phyloP scores from a whole-genome alignment of 2,797 vertebrate genomes.

The Liasis olivaceus region DNA sequence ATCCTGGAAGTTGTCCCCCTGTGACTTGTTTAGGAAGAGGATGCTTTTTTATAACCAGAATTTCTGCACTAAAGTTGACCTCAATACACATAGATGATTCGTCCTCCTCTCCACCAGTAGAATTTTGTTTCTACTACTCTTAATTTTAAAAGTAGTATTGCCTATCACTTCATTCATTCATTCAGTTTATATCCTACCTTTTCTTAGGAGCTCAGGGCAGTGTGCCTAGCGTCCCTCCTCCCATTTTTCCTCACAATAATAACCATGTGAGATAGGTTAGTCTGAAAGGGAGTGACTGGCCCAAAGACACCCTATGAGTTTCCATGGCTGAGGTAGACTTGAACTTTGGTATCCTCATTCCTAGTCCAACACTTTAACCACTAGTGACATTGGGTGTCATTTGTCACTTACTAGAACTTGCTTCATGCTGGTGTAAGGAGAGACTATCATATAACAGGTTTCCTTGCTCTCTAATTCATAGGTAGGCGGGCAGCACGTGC shows the following conservation, averaged over 20 bases:
- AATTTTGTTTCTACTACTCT: neutral
- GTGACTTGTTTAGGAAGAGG: neutral
- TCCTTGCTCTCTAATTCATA: neutral
- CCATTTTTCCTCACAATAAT: neutral
- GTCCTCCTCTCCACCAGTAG: neutral
- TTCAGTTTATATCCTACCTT: neutral
- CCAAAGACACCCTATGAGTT: neutral
- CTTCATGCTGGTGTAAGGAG: neutral
- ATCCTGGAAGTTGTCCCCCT: neutral
- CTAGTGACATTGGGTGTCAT: neutral
- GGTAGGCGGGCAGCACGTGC: neutral
- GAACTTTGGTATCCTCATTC: neutral
- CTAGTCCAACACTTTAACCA: neutral
- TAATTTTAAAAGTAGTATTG: neutral
- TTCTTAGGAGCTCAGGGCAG: neutral
- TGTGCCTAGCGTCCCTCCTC: neutral
- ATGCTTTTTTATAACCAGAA: neutral
- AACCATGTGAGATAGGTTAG: neutral
- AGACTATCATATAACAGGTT: neutral
- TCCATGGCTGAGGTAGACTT: neutral
- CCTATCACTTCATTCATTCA: neutral
- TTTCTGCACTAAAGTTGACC: neutral
- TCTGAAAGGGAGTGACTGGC: neutral
- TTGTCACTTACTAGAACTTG: neutral
- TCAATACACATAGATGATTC: neutral